Evolutionary conservation across 2,888 invertebrate species (phyloP), one percentile per base, ranked within the genome.

Genomic region (Brachyptera putata): DNA sequence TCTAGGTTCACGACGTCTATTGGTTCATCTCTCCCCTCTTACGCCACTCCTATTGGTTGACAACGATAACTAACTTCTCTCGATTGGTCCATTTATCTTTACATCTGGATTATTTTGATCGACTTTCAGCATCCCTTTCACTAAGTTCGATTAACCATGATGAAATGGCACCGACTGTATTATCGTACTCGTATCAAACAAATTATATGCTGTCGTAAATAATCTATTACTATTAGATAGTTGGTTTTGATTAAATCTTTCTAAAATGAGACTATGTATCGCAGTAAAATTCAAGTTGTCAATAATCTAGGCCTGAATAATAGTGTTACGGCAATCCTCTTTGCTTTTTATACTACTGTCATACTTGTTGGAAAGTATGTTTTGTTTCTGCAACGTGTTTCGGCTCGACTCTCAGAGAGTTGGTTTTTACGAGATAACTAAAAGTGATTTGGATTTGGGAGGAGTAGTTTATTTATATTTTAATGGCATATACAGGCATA

Each of bases 41-140:
- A 16, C 16, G 11, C 53, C 13, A 2, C 34, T 16, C 34, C 16
- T 16, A 36, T 53, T 53, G 53, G 53, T 13, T 18, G 34, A 41
- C n/a, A 46, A 2, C 46, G 46, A 7, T 22, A 30, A 30, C 7
- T 5, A 21, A 22, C 13, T 2, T 46, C 22, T 24, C n/a, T n/a
- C 46, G 53, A 53, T 53, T 53, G 53, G 53, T 21, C 21, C n/a
- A 34, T 53, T 22, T 30, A 53, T 36, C 34, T 16, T 36, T 53
- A 13, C 30, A 50, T 34, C 36, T 16, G 9, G 11, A 43, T 43
- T 43, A 43, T 43, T 39, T 43, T 43, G 21, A 43, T 43, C n/a
- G n/a, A n/a, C 26, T 18, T 46, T 4, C 46, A 22, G 46, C 21
- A 4, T 24, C 4, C 46, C 46, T 46, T 46, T 41, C 41, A 41